Percentiles rank a stretch among this genome's conserved stretches.
Evolutionary conservation across 2,888 invertebrate species (phyloP).

Genomic region (Cataglyphis albicans): DNA sequence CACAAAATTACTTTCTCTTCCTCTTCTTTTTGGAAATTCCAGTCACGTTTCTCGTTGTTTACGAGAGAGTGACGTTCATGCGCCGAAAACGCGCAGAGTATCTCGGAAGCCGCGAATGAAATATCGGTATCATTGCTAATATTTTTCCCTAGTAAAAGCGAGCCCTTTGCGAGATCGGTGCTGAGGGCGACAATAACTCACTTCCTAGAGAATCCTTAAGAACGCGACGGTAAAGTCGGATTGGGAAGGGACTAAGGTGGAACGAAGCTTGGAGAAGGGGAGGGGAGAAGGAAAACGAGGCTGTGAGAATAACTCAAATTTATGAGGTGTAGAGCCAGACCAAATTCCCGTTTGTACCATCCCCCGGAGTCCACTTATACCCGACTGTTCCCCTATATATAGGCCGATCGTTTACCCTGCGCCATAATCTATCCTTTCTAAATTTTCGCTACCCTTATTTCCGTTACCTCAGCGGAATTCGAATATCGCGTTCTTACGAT

Average conservation of each 20-base stretch:
- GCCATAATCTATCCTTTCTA: constrained; percentile 49
- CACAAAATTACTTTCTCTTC: constrained; percentile 17
- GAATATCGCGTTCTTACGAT: constrained; percentile 35
- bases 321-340: constrained; percentile 83
- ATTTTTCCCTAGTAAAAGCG: constrained; percentile 69
- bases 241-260: constrained; percentile 66
- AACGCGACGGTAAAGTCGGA: constrained; percentile 70
- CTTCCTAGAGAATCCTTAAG: constrained; percentile 75
- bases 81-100: constrained; percentile 68
- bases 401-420: constrained; percentile 50
- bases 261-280: constrained; percentile 47
- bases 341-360: constrained; percentile 82
- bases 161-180: constrained; percentile 45
- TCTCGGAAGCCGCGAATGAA: constrained; percentile 66
- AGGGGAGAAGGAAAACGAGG: constrained; percentile 57
- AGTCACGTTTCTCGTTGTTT: constrained; percentile 65
- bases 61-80: constrained; percentile 62
- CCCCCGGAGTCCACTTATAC: constrained; percentile 83
- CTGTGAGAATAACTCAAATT: constrained; percentile 83
- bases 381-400: constrained; percentile 68
- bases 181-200: constrained; percentile 73
- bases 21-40: constrained; percentile 30
- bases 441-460: constrained; percentile 49
- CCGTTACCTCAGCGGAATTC: constrained; percentile 35
- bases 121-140: constrained; percentile 76